Conservation (phyloP, 2,888 invertebrate genomes). For the Physocephala rufipes region DNA sequence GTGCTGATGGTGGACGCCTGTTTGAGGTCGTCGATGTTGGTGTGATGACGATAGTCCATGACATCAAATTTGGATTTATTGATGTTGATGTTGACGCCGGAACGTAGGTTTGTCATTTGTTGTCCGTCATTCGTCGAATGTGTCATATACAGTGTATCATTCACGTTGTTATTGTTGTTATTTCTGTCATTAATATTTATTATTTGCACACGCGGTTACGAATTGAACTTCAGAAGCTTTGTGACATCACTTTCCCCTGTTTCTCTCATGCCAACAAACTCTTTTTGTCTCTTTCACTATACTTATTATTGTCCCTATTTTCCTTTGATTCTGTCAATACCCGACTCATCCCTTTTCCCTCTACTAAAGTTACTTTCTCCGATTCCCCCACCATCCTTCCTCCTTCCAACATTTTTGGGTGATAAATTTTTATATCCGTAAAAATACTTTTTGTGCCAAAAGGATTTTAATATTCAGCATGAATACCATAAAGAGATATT, state of each 20-base stretch:
- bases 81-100: slow-evolving; percentile 21
- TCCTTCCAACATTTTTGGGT: not conserved
- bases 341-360: too few species aligned
- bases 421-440: slow-evolving; percentile 5
- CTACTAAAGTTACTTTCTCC: too few species aligned
- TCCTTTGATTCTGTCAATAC: not conserved
- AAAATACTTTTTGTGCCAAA: slow-evolving; percentile 15
- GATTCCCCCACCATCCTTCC: not conserved
- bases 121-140: slow-evolving; percentile 35
- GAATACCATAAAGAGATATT: slow-evolving; percentile 13
- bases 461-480: slow-evolving; percentile 43
- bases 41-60: slow-evolving; percentile 29
- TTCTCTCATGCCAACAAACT: not conserved
- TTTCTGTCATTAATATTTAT: slow-evolving; percentile 43
- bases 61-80: slow-evolving; percentile 32
- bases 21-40: not conserved
- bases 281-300: not conserved
- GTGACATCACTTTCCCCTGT: too few species aligned
- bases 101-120: slow-evolving; percentile 36
- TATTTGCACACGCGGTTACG: slow-evolving; percentile 41
- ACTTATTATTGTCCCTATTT: not conserved
- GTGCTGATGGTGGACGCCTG: too few species aligned
- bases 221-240: slow-evolving; percentile 2
- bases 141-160: slow-evolving; percentile 31
- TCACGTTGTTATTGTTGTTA: slow-evolving; percentile 21